Evolutionary conservation across 2,888 invertebrate species (phyloP), one percentile per base, ranked within the genome.

Genomic region (Philonicus albiceps): DNA sequence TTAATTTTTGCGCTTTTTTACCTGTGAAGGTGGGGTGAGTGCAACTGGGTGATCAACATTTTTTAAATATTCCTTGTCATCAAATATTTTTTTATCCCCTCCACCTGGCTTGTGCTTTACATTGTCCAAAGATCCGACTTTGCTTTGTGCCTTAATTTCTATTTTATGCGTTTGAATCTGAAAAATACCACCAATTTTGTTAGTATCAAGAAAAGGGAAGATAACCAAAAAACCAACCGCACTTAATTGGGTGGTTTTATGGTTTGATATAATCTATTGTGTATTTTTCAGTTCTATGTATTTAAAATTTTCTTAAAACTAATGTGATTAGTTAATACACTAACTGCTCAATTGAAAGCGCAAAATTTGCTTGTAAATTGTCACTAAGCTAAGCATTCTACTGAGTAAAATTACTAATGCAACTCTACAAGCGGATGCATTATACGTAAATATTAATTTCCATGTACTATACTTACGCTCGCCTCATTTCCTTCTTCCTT

Each of bases 11-110:
- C 86, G 43, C 34, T 85, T 88, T 89, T 89, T 93, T 93, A 94
- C 94, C 93, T 94, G 94, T 89, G 94, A 93, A 89, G 93, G 93
- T 89, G 93, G 93, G 88, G 93, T 91, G 90, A 93, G 93, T 90
- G 93, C 93, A 89, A 93, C 83, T 89, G 93, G 92, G 91, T 93
- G 93, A 87, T 93, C 94, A 91, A 94, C 94, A 93, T 97, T 97
- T 93, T 96, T 96, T 92, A 97, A 94, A 93, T 97, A 97, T 88
- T 96, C 96, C 93, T 96, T 97, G 93, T 97, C 97, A 92, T 97
- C 97, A 92, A 97, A 97, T 91, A 98, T 98, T 94, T 97, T 98
- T 93, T 97, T 96, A 89, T 97, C 97, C 78, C 98, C 98, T 88
- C 98, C 98, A 90, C 97, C 97, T 87, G 98, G 97, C 93, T 95